These are phyloP conservation scores for Paralvinella palmiformis DNA, from an alignment of 1,140 invertebrate species.

Conservation along the genomic window DNA sequence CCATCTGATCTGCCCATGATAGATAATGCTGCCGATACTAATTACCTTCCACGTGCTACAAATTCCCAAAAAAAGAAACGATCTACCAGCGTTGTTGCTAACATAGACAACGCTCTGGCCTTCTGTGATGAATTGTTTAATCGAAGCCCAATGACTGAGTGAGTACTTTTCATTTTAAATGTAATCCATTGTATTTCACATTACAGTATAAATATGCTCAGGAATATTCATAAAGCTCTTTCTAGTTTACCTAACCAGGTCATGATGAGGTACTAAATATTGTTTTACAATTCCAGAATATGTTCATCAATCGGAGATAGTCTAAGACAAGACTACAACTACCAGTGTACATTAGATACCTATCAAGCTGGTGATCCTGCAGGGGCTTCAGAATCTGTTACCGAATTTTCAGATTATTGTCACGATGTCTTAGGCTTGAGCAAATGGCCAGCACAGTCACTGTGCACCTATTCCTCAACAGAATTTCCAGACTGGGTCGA, in stretches of 20 bases:
- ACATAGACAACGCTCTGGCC: no score
- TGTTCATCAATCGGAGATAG: not conserved
- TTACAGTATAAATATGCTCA: no score
- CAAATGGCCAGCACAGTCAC: conserved; percentile 23
- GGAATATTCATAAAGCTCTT: no score
- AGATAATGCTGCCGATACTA: no score
- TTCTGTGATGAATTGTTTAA: conserved; percentile 22
- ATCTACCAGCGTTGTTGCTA: no score
- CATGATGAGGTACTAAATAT: no score
- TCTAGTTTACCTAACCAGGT: no score
- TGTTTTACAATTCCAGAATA: no score
- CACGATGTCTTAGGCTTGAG: conserved; percentile 16
- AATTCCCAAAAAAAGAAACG: no score
- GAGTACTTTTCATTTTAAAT: conserved; percentile 13
- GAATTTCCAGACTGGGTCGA: conserved; percentile 22
- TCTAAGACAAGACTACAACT: conserved; percentile 14
- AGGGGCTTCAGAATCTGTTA: conserved; percentile 14
- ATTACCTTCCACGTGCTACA: no score
- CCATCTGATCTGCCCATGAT: conserved; percentile 26
- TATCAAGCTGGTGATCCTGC: conserved; percentile 6
- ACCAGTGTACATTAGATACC: conserved; percentile 15
- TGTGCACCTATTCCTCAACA: conserved; percentile 25
- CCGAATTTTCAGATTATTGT: conserved; percentile 27
- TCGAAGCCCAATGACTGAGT: conserved; percentile 2
- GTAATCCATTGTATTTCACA: no score